phyloP scores from a whole-genome alignment of 2,113 vertebrate genomes.

The Forbesichthys agassizii region DNA sequence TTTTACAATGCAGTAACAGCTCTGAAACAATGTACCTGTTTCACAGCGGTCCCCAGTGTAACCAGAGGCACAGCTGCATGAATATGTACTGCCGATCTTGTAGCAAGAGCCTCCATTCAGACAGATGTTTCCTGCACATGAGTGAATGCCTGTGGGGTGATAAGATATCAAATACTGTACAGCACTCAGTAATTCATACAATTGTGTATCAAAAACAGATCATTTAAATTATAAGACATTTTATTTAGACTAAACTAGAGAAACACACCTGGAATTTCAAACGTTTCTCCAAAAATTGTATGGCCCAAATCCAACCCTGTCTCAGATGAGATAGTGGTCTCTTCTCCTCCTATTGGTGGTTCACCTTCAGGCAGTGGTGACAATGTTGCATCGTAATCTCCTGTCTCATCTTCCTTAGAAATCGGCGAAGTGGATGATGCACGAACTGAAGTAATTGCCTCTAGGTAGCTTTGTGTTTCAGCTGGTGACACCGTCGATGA shows the following conservation, averaged over 20 bases:
- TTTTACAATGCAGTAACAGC: neutral
- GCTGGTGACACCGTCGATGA: conserved; percentile 15
- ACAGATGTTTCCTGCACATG: conserved; percentile 84
- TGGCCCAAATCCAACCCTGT: conserved; percentile 41
- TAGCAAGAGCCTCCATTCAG: conserved; percentile 89
- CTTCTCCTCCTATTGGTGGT: conserved; percentile 12
- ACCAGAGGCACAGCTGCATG: conserved; percentile 89
- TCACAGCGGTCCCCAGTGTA: conserved; percentile 90
- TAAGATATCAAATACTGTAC: neutral
- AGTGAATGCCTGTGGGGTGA: conserved; percentile 77
- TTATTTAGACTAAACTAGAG: neutral
- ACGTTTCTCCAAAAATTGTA: conserved; percentile 60
- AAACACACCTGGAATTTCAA: conserved; percentile 72
- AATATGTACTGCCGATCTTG: conserved; percentile 76
- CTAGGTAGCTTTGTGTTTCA: conserved; percentile 27
- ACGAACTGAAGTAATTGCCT: conserved; percentile 2
- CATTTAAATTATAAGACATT: neutral
- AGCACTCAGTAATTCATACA: no score
- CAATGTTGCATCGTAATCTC: conserved; percentile 11
- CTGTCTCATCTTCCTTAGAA: conserved; percentile 14
- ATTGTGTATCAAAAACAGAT: neutral
- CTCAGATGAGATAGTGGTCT: conserved; percentile 30
- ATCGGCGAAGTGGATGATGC: conserved; percentile 28
- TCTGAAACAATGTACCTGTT: conserved; percentile 75
- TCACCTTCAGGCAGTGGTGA: conserved; percentile 18